A percentile compares a stretch with the other conserved stretches of the same genome.
phyloP scores from a whole-genome alignment of 2,888 invertebrate genomes.

The Cephus pulcher region DNA sequence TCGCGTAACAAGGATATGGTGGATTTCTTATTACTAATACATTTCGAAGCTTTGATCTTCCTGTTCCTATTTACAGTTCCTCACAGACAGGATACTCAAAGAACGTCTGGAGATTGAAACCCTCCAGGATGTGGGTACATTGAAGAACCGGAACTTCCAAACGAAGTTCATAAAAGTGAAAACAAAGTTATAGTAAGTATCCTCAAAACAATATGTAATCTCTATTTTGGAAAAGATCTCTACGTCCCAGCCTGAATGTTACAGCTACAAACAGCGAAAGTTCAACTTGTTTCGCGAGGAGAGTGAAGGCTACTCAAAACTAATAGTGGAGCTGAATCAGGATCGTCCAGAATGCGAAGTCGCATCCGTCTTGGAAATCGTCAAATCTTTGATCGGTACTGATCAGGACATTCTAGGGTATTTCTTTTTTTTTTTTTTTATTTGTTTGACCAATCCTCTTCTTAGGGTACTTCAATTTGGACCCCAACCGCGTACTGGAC shows the following conservation, averaged over 20 bases:
- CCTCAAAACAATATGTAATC: not conserved
- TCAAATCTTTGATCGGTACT: constrained; percentile 92
- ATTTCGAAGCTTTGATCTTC: constrained; percentile 4
- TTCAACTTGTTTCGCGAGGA: constrained; percentile 99
- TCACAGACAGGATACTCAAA: constrained; percentile 89
- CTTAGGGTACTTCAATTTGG: constrained; percentile 97
- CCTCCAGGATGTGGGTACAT: constrained; percentile 89
- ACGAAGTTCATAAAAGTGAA: constrained; percentile 98
- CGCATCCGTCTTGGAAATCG: constrained; percentile 83
- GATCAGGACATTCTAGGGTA: not conserved
- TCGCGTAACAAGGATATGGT: constrained; percentile 13
- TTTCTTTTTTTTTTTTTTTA: not conserved
- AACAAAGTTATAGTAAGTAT: constrained; percentile 94
- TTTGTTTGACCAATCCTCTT: constrained; percentile 36
- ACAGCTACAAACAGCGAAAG: constrained; percentile 98
- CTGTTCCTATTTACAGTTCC: constrained; percentile 65
- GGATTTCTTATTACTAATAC: constrained; percentile 9
- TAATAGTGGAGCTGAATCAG: constrained; percentile 93
- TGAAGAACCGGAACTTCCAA: constrained; percentile 90
- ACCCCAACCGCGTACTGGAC: constrained; percentile 97
- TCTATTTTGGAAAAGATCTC: not conserved
- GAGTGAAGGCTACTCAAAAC: constrained; percentile 98
- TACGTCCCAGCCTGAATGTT: constrained; percentile 54
- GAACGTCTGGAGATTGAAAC: constrained; percentile 95
- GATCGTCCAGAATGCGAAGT: constrained; percentile 74